Evolutionary conservation across 2,113 vertebrate genomes (phyloP).

Genomic region (rabbit (Oryctolagus cuniculus)): DNA sequence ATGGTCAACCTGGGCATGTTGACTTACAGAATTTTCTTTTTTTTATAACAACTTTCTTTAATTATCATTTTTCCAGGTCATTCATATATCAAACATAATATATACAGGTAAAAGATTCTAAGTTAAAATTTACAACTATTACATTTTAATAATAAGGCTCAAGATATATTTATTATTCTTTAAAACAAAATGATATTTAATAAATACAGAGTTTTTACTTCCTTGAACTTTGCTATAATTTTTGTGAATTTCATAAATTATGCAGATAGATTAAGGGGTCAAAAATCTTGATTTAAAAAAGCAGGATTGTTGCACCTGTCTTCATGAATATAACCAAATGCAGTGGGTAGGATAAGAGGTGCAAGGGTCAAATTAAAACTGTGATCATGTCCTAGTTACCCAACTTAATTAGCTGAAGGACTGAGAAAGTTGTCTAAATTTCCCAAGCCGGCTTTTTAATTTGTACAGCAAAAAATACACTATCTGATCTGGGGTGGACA

Average conservation of each 20-base stretch:
- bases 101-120: background rate
- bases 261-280: background rate
- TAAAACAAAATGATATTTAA: background rate
- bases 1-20: too few relatives aligned
- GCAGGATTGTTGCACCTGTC: background rate
- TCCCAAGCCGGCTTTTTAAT: background rate
- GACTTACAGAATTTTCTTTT: too few relatives aligned
- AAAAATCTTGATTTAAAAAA: background rate
- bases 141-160: background rate
- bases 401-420: background rate
- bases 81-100: background rate
- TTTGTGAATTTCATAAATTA: slow-evolving; percentile 17
- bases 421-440: background rate
- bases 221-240: slow-evolving; percentile 3
- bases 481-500: background rate
- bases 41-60: background rate
- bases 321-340: background rate
- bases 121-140: background rate
- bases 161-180: slow-evolving; percentile 1
- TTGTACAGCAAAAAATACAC: background rate
- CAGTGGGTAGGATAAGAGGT: background rate
- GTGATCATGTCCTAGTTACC: background rate
- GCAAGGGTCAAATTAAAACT: background rate
- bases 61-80: background rate
- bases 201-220: background rate